A percentile compares a stretch with the other conserved stretches of the same genome.
phyloP scores from a whole-genome alignment of 2,113 vertebrate species.

The Collichthys lucidus region DNA sequence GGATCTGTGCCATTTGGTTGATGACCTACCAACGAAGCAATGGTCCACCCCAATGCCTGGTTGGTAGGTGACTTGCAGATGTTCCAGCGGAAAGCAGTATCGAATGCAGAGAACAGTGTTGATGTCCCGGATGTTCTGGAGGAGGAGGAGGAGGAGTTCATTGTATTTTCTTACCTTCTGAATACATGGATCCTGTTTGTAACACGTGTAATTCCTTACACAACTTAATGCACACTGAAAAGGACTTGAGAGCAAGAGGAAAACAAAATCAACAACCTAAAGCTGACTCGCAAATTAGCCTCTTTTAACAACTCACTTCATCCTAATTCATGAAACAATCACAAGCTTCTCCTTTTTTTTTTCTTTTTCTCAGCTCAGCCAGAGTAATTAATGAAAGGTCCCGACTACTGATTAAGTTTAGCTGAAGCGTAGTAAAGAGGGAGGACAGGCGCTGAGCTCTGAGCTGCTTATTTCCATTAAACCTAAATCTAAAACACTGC shows the following conservation, averaged over 20 bases:
- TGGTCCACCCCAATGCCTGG: no score
- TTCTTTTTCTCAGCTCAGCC: conserved; percentile 37
- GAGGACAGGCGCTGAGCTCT: conserved; percentile 50
- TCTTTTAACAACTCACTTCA: conserved; percentile 61
- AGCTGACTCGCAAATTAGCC: conserved; percentile 42
- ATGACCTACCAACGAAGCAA: no score
- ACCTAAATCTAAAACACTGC: conserved; percentile 46
- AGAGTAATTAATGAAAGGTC: conserved; percentile 64
- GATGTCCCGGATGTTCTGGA: no score
- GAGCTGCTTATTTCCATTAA: conserved; percentile 59
- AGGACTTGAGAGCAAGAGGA: not conserved
- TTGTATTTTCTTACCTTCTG: not conserved
- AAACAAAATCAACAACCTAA: conserved; percentile 22
- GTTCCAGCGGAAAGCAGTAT: no score
- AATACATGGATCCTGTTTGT: not conserved
- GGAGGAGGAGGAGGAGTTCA: not conserved
- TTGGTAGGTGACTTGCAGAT: no score
- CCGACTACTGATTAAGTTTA: conserved; percentile 63
- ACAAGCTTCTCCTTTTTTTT: conserved; percentile 7
- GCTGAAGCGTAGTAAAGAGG: conserved; percentile 58
- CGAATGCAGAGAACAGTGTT: no score
- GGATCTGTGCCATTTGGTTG: no score
- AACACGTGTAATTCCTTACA: not conserved
- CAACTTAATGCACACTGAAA: not conserved
- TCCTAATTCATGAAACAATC: conserved; percentile 68